phyloP scores from a whole-genome alignment of 1,140 invertebrate species.

The Bombus polaris region DNA sequence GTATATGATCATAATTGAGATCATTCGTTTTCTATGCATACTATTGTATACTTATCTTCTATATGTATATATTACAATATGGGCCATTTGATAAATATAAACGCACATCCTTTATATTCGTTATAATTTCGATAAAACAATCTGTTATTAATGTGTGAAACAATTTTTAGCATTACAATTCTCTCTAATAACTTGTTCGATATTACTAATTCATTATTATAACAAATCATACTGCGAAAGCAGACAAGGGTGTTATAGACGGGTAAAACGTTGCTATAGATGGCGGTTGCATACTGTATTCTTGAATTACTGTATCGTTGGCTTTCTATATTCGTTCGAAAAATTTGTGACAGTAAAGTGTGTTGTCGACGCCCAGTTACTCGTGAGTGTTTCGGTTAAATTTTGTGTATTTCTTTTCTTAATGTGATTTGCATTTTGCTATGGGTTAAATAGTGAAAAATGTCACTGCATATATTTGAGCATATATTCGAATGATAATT shows the following conservation, averaged over 20 bases:
- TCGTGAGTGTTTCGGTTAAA: conserved; percentile 73
- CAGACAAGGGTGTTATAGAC: background rate
- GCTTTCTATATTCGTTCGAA: conserved; percentile 34
- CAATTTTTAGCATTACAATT: background rate
- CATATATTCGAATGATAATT: background rate
- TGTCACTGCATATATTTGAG: background rate
- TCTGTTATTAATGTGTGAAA: background rate
- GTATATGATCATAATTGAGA: background rate
- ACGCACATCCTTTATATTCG: background rate
- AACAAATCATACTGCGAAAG: background rate
- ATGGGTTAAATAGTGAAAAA: background rate
- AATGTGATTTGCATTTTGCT: background rate
- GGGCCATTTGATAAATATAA: background rate
- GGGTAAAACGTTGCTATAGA: background rate
- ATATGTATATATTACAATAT: background rate
- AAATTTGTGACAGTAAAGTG: conserved; percentile 62
- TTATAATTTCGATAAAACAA: background rate
- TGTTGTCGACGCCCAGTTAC: conserved; percentile 78
- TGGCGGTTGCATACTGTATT: conserved; percentile 7
- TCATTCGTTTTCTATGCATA: background rate
- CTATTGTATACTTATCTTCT: background rate
- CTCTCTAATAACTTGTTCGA: background rate
- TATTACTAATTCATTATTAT: background rate
- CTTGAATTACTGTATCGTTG: background rate
- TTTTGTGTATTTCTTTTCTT: conserved; percentile 47